Evolutionary conservation across 2,113 vertebrate species (phyloP).

Genomic region (Thryonomys swinderianus): DNA sequence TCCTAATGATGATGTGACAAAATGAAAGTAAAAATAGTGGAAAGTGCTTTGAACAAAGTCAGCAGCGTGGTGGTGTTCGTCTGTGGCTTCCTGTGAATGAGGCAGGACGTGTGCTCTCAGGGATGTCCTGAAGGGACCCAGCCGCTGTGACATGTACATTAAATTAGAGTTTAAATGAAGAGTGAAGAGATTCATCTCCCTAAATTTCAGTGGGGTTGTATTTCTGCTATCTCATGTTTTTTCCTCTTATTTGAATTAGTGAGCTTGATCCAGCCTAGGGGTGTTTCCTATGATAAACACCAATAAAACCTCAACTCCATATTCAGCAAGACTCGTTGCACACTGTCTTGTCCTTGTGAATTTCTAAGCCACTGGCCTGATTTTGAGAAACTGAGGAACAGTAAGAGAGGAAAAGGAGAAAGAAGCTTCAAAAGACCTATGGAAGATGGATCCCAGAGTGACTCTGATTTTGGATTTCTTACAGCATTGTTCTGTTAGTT

Average conservation of each 20-base stretch:
- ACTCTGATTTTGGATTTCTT: neutral
- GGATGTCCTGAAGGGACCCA: neutral
- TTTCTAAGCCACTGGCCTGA: neutral
- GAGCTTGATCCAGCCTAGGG: neutral
- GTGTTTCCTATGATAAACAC: neutral
- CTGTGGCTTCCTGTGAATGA: conserved; percentile 20
- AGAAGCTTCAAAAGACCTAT: neutral
- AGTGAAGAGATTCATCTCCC: neutral
- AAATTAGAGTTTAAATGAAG: neutral
- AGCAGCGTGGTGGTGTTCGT: neutral
- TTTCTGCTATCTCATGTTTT: neutral
- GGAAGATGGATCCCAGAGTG: neutral
- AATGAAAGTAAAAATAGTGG: conserved; percentile 78
- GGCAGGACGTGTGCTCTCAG: accelerated
- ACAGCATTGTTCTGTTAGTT: neutral
- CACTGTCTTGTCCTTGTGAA: conserved; percentile 1
- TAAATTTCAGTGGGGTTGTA: neutral
- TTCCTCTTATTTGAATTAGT: neutral
- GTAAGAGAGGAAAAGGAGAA: neutral
- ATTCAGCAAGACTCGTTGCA: neutral
- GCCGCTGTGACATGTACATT: neutral
- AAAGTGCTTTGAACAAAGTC: conserved; percentile 59
- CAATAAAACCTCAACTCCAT: neutral
- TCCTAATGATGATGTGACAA: conserved; percentile 58
- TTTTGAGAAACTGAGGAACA: neutral